Evolutionary conservation across 2,113 vertebrate genomes (phyloP).

Genomic region (Mugil cephalus): DNA sequence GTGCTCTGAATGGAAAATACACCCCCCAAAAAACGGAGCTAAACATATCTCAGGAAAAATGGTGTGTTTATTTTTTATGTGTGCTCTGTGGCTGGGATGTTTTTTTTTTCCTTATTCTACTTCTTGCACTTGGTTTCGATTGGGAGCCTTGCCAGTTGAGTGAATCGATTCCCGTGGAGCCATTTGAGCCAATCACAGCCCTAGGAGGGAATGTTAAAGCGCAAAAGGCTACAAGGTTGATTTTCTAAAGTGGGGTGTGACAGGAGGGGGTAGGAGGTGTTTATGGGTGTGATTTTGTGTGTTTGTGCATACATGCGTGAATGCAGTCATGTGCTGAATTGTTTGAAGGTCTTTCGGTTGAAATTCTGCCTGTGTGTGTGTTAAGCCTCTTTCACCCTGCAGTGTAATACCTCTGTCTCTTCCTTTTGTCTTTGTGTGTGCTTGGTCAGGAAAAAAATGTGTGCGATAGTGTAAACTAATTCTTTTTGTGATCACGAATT

Average conservation of each 20-base stretch:
- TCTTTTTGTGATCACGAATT: constrained; percentile 53
- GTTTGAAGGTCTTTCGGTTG: constrained; percentile 14
- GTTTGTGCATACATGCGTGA: constrained; percentile 26
- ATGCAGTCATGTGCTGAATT: constrained; percentile 30
- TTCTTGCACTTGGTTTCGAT: constrained; percentile 57
- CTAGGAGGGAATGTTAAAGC: constrained; percentile 51
- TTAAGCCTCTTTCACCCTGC: background rate
- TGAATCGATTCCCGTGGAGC: constrained; percentile 67
- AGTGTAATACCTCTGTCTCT: background rate
- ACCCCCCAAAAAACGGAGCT: constrained; percentile 16
- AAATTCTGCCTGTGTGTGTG: background rate
- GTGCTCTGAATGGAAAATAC: constrained; percentile 63
- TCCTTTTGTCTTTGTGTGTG: constrained; percentile 9
- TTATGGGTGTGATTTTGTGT: constrained; percentile 54
- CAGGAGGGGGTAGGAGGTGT: constrained; percentile 54
- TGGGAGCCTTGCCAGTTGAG: constrained; percentile 56
- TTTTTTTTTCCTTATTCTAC: constrained; percentile 30
- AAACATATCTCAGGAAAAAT: constrained; percentile 43
- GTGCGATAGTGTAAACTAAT: constrained; percentile 1
- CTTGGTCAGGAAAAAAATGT: background rate
- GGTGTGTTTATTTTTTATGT: constrained; percentile 8
- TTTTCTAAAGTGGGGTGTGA: constrained; percentile 68
- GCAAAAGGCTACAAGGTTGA: constrained; percentile 60
- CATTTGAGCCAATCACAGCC: constrained; percentile 67
- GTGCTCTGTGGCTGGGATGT: constrained; percentile 12